phyloP scores from a whole-genome alignment of 2,888 invertebrate species.

The Drosophila formosana region DNA sequence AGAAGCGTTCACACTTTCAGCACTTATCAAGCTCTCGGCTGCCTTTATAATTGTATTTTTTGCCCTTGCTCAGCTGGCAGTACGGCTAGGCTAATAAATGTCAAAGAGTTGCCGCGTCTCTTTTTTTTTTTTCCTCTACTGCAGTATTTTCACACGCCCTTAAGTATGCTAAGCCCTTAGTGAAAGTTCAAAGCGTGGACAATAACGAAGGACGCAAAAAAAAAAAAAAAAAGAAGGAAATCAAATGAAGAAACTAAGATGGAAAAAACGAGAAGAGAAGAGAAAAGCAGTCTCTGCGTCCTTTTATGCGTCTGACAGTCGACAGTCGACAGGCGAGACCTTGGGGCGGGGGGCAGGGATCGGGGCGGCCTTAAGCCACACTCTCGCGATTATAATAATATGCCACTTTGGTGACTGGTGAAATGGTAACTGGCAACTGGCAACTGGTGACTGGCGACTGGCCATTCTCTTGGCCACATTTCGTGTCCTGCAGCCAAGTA shows the following conservation, averaged over 20 bases:
- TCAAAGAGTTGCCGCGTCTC: constrained; percentile 65
- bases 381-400: constrained; percentile 71
- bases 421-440: constrained; percentile 33
- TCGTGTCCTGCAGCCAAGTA: constrained; percentile 72
- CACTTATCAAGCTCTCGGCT: constrained; percentile 13
- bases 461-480: constrained; percentile 58
- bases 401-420: constrained; percentile 59
- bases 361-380: constrained; percentile 45
- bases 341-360: constrained; percentile 31
- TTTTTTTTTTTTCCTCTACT: constrained; percentile 22
- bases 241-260: constrained; percentile 27
- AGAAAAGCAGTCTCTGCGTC: not conserved
- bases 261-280: constrained; percentile 14
- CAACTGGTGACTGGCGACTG: constrained; percentile 27
- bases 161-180: constrained; percentile 62
- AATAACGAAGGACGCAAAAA: constrained; percentile 1
- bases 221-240: constrained; percentile 13
- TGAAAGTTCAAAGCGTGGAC: constrained; percentile 50
- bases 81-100: constrained; percentile 73
- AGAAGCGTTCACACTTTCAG: constrained; percentile 36
- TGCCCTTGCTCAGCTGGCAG: constrained; percentile 49
- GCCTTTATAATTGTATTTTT: constrained; percentile 59
- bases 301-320: constrained; percentile 51
- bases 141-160: constrained; percentile 65
- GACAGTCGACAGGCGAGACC: constrained; percentile 17